Percentiles rank a stretch among this genome's conserved stretches.
Conservation (phyloP, 2,888 invertebrate genomes). For the Eueremaeus valkanovi region DNA sequence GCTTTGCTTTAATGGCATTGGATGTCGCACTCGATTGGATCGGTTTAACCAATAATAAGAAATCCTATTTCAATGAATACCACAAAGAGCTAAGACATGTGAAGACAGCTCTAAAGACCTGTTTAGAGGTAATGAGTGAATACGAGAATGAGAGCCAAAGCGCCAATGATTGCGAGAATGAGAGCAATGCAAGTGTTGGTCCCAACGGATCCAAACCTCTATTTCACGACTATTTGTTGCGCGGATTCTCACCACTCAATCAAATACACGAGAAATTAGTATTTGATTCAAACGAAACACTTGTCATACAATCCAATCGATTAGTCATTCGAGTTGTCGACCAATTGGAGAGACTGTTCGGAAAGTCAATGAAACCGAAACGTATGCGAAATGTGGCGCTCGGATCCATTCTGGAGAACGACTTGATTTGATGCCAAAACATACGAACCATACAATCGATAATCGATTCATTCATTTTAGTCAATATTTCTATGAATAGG, state of each 20-base stretch:
- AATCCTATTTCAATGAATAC: background rate
- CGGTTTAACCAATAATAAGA: background rate
- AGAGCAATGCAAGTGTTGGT: background rate
- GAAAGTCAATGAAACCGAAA: background rate
- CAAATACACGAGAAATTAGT: conserved; percentile 26
- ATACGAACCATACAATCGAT: background rate
- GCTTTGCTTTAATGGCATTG: conserved; percentile 34
- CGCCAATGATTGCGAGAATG: background rate
- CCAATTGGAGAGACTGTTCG: conserved; percentile 38
- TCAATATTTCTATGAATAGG: too few species aligned
- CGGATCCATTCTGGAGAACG: conserved; percentile 25
- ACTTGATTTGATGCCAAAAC: background rate
- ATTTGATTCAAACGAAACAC: conserved; percentile 24
- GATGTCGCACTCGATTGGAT: conserved; percentile 42
- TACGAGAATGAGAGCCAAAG: background rate
- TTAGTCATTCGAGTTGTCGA: conserved; percentile 15
- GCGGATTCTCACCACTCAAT: conserved; percentile 40
- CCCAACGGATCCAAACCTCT: conserved; percentile 25
- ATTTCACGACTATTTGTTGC: conserved; percentile 40
- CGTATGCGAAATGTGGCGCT: conserved; percentile 29
- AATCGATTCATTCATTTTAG: too few species aligned
- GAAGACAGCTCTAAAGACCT: background rate
- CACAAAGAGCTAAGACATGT: background rate
- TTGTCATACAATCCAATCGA: background rate
- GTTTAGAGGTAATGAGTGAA: background rate